Conservation (phyloP, 2,888 invertebrate genomes). For the Caenorhabditis sp. region DNA sequence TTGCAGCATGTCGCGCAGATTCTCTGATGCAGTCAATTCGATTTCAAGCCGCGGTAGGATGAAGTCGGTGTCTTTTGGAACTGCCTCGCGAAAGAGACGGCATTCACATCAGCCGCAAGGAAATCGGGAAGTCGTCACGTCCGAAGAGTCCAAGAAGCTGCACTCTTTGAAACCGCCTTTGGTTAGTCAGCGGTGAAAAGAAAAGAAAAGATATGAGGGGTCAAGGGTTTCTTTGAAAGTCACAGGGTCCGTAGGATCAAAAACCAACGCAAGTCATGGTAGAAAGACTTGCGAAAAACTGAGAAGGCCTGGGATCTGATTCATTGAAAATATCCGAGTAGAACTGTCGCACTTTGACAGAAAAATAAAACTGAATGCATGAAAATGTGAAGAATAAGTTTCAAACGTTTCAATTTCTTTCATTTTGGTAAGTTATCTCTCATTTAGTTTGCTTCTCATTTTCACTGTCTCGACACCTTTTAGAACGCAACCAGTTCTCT, state of each 20-base stretch:
- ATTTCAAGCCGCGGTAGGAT: constrained; percentile 63
- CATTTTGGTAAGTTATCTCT: constrained; percentile 42
- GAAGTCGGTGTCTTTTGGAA: constrained; percentile 75
- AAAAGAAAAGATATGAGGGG: constrained; percentile 10
- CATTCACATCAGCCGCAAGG: constrained; percentile 70
- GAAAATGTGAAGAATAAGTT: background rate
- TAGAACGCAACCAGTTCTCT: constrained; percentile 62
- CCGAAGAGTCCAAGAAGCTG: constrained; percentile 71
- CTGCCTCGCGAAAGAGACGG: constrained; percentile 59
- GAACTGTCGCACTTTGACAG: too few species aligned
- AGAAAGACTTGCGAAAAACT: background rate
- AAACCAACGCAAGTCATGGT: background rate
- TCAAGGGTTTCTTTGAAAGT: constrained; percentile 33
- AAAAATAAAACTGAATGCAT: constrained; percentile 5
- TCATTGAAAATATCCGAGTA: too few species aligned
- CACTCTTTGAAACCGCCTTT: constrained; percentile 74
- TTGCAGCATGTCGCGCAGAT: constrained; percentile 76
- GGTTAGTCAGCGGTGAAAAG: constrained; percentile 59
- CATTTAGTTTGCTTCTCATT: constrained; percentile 38
- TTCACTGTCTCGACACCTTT: constrained; percentile 44
- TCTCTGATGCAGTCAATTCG: constrained; percentile 76
- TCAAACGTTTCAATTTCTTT: background rate
- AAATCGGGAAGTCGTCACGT: constrained; percentile 60
- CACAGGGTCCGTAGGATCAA: constrained; percentile 12
- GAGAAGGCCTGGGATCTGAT: background rate